Percentiles rank a stretch among this genome's conserved stretches.
phyloP scores from a whole-genome alignment of 1,140 invertebrate genomes.

The Drosophila ercepeae region DNA sequence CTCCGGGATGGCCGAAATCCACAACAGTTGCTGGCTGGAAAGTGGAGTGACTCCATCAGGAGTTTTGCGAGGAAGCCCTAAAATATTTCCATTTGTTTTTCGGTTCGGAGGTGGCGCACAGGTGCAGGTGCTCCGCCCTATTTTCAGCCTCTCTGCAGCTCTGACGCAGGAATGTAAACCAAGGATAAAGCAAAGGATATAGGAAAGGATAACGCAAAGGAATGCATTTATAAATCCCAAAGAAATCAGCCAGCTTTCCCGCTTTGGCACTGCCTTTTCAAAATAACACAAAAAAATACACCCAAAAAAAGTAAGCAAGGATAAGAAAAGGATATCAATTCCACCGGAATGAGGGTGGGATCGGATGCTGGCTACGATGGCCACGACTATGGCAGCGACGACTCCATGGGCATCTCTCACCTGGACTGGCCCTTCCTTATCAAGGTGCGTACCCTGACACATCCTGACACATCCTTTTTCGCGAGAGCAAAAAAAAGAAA shows the following conservation, averaged over 20 bases:
- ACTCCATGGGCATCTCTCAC: constrained; percentile 61
- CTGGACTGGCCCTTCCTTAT: constrained; percentile 82
- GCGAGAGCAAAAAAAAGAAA: not conserved
- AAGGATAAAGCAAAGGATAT: not conserved
- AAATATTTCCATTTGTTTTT: not conserved
- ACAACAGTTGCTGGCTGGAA: not conserved
- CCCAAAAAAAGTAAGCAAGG: not conserved
- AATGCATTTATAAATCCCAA: not conserved
- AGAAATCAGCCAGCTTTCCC: not conserved
- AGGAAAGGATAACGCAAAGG: too few species aligned
- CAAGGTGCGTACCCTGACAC: constrained; percentile 62
- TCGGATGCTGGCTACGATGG: constrained; percentile 64
- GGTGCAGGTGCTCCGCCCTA: constrained; percentile 40
- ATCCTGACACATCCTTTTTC: not conserved
- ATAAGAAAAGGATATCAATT: not conserved
- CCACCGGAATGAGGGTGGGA: constrained; percentile 36
- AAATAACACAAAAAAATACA: constrained; percentile 2
- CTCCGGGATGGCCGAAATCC: constrained; percentile 1
- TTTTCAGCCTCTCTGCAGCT: constrained; percentile 31
- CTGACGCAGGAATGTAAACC: constrained; percentile 31
- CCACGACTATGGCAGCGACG: constrained; percentile 61
- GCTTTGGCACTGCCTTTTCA: not conserved
- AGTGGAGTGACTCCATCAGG: not conserved
- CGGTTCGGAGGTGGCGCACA: not conserved
- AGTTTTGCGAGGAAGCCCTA: not conserved